These are phyloP conservation scores for Marronus borbonicus DNA, from an alignment of 2,888 invertebrate genomes.

Conservation along the genomic window DNA sequence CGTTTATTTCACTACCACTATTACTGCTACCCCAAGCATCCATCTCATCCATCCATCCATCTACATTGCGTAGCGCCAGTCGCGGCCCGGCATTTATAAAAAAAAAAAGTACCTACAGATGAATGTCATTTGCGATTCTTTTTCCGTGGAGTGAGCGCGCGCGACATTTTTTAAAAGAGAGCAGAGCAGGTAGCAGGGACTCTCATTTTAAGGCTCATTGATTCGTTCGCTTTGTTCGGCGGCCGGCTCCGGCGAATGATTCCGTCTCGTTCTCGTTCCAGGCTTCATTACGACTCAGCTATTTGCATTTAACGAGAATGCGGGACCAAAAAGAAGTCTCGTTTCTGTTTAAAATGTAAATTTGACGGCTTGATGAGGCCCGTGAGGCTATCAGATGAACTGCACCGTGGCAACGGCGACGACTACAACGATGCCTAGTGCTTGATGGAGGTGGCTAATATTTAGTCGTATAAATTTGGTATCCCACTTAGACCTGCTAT, in stretches of 20 bases:
- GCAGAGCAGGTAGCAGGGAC: slow-evolving; percentile 27
- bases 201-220: slow-evolving; percentile 58
- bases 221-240: slow-evolving; percentile 56
- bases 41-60: slow-evolving; percentile 30
- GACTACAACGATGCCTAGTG: background rate
- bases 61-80: slow-evolving; percentile 9
- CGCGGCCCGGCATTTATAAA: slow-evolving; percentile 32
- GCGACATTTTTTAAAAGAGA: slow-evolving; percentile 58
- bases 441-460: slow-evolving; percentile 8
- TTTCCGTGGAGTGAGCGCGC: slow-evolving; percentile 42
- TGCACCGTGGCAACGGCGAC: slow-evolving; percentile 59
- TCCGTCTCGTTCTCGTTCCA: slow-evolving; percentile 58
- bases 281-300: slow-evolving; percentile 64
- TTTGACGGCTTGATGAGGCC: slow-evolving; percentile 65
- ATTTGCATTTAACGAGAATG: slow-evolving; percentile 68
- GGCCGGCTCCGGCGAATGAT: slow-evolving; percentile 47
- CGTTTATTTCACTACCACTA: slow-evolving; percentile 38
- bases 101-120: slow-evolving; percentile 48
- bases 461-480: background rate
- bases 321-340: slow-evolving; percentile 63
- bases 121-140: slow-evolving; percentile 56
- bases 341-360: slow-evolving; percentile 66
- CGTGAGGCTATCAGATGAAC: slow-evolving; percentile 64
- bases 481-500: too few relatives aligned
- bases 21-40: slow-evolving; percentile 23